Base-by-base conservation (phyloP, 2,888 invertebrate genomes). In the Chymomyza amoena region DNA sequence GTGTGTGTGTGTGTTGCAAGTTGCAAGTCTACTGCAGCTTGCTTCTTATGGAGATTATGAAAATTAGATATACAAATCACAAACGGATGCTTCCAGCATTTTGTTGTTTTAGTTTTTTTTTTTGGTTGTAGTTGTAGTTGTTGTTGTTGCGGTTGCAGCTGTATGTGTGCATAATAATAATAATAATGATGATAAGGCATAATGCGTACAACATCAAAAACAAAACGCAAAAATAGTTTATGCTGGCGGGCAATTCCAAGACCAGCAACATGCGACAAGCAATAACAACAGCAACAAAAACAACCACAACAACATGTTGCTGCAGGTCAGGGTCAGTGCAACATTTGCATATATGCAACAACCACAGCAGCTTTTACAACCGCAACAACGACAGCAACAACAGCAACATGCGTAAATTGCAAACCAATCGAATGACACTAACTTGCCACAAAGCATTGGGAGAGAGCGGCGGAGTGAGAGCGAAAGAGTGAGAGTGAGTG, bases 11-110 rank as follows among this genome's bases (percentile, higher is more conserved):
- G 16, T 57, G 57, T 25, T 15, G 57, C 18, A 25, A 57, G 57
- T 45, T 45, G 13, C 39, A 45, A 45, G 39, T 15, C 39, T 51
- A 66, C 50, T 59, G n/a, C 62, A 61, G 67, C 64, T 45, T 65
- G 56, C 56, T n/a, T 51, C 25, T 32, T 32, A 36, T 76, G 66
- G 70, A 84, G 84, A 87, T 87, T 86, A 85, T 86, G 81, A 82
- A 87, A 84, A 86, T 85, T 85, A 87, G 87, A 87, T 87, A 87
- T 87, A 87, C 87, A 87, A 87, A 88, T 87, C 88, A 87, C 74
- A 81, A 85, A 87, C 88, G 88, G 88, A 87, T 88, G 87, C 85
- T 68, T 32, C 28, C 39, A 74, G 74, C 71, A 65, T 57, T 57
- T 57, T 69, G 52, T 71, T 67, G 68, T 75, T 77, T 65, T 77